Evolutionary conservation across 2,113 vertebrate species (phyloP), one percentile per base, ranked within the genome.

Genomic region (Rhipidura dahli): DNA sequence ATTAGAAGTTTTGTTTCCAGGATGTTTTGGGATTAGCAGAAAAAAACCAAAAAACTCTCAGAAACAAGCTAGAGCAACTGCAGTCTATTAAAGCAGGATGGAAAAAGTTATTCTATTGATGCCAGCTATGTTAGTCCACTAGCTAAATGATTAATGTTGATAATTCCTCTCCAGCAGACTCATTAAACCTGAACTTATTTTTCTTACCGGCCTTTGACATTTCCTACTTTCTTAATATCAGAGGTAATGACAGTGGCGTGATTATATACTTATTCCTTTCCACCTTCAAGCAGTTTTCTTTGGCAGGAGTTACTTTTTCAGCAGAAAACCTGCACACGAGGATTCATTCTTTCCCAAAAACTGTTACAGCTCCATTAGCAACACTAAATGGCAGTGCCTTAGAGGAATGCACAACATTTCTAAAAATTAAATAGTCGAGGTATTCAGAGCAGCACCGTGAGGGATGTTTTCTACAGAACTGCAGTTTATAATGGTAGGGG

Each of bases 181-280:
- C 97, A 98, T 97, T 97, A 98, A 97, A 97, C 87, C 82, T 83
- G 68, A 92, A 96, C 95, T 97, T 97, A 97, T 98, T 97, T 98
- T 97, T 97, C 97, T 98, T 98, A 92, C 93, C 95, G 96, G 95
- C 93, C 95, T 97, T 95, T 97, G 96, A 97, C 97, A 98, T 98
- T 97, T 97, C 96, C 97, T 97, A 95, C 96, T 97, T 96, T 97
- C 96, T 97, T 97, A 97, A 97, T 98, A 98, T 97, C 95, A 97
- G 97, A 97, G 96, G 97, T 97, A 98, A 97, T 97, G 97, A 98
- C 97, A 98, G 97, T 98, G 96, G 95, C 33, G 54, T 97, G 97
- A 98, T 98, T 98, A 97, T 97, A 97, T 97, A 98, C 97, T 98
- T 98, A 98, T 97, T 98, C 90, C 97, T 97, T 98, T 97, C 94